Evolutionary conservation across 2,113 vertebrate species (phyloP).

Genomic region (Pollachius pollachius): DNA sequence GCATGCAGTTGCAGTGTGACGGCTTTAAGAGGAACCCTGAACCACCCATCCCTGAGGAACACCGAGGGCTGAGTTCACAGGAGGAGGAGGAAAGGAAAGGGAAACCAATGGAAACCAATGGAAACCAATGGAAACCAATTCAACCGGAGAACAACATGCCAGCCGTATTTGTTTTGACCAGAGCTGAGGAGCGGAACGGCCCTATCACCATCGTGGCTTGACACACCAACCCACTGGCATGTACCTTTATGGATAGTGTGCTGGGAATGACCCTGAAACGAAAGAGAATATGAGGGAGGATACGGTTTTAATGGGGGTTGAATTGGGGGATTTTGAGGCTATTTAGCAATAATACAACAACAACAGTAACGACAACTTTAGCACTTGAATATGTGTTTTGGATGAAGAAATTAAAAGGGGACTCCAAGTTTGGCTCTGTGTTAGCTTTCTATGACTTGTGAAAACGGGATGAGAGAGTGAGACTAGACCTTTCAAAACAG

Average conservation of each 20-base stretch:
- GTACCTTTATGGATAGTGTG: constrained; percentile 13
- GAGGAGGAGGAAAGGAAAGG: no score
- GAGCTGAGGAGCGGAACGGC: not conserved
- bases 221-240: not conserved
- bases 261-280: constrained; percentile 2
- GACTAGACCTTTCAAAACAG: no score
- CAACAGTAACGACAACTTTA: no score
- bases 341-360: not conserved
- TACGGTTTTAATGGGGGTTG: not conserved
- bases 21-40: no score
- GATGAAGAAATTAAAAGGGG: no score
- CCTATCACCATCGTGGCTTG: not conserved
- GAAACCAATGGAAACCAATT: not conserved
- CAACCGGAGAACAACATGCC: not conserved
- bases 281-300: not conserved
- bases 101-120: not conserved
- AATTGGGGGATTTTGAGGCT: not conserved
- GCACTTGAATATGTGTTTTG: no score
- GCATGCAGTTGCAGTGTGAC: no score
- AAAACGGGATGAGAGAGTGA: no score
- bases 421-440: no score
- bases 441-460: no score
- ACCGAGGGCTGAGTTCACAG: not conserved
- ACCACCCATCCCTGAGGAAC: not conserved
- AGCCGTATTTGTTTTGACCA: not conserved